A percentile compares a stretch with the other conserved stretches of the same genome.
phyloP scores from a whole-genome alignment of 1,140 invertebrate species.

The Camponotus pennsylvanicus region DNA sequence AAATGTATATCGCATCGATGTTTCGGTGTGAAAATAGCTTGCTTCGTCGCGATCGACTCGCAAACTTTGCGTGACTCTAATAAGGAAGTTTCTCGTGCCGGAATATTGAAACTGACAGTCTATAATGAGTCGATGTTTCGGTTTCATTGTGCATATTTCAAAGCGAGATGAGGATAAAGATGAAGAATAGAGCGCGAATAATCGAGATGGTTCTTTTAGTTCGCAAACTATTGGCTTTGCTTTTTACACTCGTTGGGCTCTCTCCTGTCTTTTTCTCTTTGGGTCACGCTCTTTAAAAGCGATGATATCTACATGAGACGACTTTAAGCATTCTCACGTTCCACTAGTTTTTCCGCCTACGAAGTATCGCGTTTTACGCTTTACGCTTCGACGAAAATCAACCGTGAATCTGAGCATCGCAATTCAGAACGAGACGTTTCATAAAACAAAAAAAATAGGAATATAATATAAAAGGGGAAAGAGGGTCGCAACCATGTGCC shows the following conservation, averaged over 20 bases:
- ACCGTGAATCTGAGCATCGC: constrained; percentile 6
- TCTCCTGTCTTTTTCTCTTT: not conserved
- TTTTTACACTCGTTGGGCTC: not conserved
- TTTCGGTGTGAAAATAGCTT: constrained; percentile 20
- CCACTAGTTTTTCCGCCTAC: constrained; percentile 42
- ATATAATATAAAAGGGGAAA: not conserved
- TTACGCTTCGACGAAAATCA: constrained; percentile 17
- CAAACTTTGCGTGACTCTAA: constrained; percentile 65
- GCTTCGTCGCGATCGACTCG: constrained; percentile 48
- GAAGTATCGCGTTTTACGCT: constrained; percentile 47
- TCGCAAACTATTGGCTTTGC: not conserved
- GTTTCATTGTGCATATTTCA: constrained; percentile 62
- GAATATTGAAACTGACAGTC: constrained; percentile 59
- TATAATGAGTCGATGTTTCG: constrained; percentile 47
- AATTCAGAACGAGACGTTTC: not conserved
- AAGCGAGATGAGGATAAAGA: constrained; percentile 3
- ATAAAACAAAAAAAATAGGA: not conserved
- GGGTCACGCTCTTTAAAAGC: constrained; percentile 53
- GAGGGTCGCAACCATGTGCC: not conserved
- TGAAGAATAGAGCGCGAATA: not conserved
- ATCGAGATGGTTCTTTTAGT: not conserved
- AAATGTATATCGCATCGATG: not conserved
- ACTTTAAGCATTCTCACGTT: constrained; percentile 50
- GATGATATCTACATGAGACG: constrained; percentile 51
- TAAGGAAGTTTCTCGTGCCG: constrained; percentile 38